Evolutionary conservation across 2,888 invertebrate species (phyloP), one percentile per base, ranked within the genome.

Genomic region (Limnephilus marmoratus): DNA sequence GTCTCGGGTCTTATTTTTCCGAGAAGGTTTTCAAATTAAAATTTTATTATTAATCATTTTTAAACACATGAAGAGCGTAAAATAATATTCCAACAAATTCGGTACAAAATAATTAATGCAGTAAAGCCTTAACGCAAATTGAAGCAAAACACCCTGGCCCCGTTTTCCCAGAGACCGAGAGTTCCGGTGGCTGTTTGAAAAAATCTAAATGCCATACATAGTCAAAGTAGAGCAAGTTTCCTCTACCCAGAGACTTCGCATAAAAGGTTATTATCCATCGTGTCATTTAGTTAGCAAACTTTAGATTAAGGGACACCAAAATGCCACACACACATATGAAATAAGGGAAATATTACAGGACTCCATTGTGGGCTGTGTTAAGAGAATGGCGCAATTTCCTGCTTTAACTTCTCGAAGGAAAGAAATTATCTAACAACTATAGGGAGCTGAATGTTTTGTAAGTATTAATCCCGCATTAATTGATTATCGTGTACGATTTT

Each of bases 221-320:
- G 80, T 89, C 86, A 90, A 92, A 92, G 92, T 92, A 37, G 90
- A 85, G 92, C 68, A 91, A 90, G 90, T 90, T 91, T 45, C 90
- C 82, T 87, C 53, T 90, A 88, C 90, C 92, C 88, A 45, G 85
- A 92, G 92, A 90, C 85, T 80, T 92, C 87, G 88, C 89, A 81
- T 89, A 89, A 90, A 91, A 88, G 90, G 90, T 91, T 91, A 92
- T 91, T 89, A 91, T 93, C 90, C 90, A 90, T 86, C 85, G 87
- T 93, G 93, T 92, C 91, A 93, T 92, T 93, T 93, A 90, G 90
- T 90, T 92, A 90, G 85, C 85, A 92, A 93, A 93, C 85, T 93
- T 93, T 92, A 93, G 92, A 93, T 93, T 93, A 92, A 88, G 86
- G 92, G 92, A 90, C 81, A 90, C 85, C 85, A 12, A 91, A 91